Evolutionary conservation across 2,888 invertebrate species (phyloP).

Genomic region (Philereme transversata): DNA sequence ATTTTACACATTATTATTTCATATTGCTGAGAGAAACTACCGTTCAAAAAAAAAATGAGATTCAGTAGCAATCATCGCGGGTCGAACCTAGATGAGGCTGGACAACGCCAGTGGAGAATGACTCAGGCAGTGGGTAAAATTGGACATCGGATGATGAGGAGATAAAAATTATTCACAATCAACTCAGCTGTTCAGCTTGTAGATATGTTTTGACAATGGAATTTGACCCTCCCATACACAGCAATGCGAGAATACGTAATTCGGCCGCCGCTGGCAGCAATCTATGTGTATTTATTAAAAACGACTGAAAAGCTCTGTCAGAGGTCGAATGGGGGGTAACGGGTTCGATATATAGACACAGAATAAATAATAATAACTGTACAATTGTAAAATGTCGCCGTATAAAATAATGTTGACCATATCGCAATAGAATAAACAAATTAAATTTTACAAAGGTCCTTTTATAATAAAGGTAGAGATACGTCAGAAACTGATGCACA

Average conservation of each 20-base stretch:
- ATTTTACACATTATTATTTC: no score
- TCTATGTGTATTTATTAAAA: constrained; percentile 23
- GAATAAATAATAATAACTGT: not conserved
- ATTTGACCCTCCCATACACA: constrained; percentile 24
- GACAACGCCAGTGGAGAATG: no score
- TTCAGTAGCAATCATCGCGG: no score
- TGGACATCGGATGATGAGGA: no score
- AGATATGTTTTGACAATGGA: constrained; percentile 14
- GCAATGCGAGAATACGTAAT: constrained; percentile 19
- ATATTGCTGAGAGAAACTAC: no score
- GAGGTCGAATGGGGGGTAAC: constrained; percentile 18
- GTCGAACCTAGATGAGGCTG: no score
- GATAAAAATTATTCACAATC: no score
- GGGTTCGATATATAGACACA: constrained; percentile 12
- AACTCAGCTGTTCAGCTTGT: constrained; percentile 1
- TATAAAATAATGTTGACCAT: not conserved
- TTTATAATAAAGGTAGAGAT: no score
- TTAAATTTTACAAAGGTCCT: no score
- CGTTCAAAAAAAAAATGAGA: no score
- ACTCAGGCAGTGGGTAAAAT: no score
- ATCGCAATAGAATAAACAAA: not conserved
- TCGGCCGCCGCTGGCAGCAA: constrained; percentile 13
- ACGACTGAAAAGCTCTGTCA: constrained; percentile 14
- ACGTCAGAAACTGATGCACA: no score
- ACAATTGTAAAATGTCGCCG: not conserved